Conservation (phyloP, 2,888 invertebrate species). For the Dromius quadrimaculatus region DNA sequence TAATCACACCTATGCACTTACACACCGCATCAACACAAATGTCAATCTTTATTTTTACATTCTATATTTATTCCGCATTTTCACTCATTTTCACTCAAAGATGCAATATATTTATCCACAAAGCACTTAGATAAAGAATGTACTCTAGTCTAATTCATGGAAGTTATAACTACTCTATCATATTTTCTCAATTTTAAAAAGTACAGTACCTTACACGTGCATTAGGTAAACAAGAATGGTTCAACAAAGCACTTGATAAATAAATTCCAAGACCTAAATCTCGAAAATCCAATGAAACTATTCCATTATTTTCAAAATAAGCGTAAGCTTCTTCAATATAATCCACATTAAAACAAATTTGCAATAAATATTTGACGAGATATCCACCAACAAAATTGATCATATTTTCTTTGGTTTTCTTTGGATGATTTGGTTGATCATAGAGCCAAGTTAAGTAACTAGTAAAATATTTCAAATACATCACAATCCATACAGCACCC, state of each 20-base stretch:
- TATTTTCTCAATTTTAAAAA: no score
- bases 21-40: no score
- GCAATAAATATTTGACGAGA: background rate
- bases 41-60: no score
- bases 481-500: background rate
- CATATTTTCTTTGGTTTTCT: background rate
- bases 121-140: no score
- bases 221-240: slow-evolving; percentile 23
- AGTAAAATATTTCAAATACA: background rate
- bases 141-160: no score
- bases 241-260: slow-evolving; percentile 4
- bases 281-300: background rate
- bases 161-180: no score
- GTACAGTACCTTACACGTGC: background rate
- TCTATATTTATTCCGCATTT: no score
- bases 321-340: background rate
- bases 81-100: no score
- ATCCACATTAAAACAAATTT: background rate
- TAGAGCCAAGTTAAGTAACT: slow-evolving; percentile 1
- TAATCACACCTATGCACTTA: no score
- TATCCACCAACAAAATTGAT: background rate
- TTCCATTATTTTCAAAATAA: background rate
- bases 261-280: background rate
- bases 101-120: no score
- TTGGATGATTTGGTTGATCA: background rate